A percentile compares a stretch with the other conserved stretches of the same genome.
Conservation (phyloP, 2,797 vertebrate species). For the Microctenopoma lineatum region DNA sequence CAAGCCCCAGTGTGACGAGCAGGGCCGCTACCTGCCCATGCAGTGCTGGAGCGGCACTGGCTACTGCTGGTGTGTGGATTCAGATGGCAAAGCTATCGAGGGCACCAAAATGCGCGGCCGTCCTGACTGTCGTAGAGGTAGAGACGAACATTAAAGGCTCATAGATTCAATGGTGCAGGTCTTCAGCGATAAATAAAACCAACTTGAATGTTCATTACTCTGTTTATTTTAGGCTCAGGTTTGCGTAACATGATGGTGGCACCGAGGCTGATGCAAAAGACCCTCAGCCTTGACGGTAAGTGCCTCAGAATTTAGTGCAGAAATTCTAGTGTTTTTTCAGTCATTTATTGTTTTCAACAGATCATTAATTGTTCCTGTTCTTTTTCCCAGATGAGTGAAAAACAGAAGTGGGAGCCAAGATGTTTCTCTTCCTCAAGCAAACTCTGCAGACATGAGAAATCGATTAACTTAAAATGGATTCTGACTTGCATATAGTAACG, state of each 20-base stretch:
- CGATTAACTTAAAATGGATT: not conserved
- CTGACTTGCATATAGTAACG: not conserved
- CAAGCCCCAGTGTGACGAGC: conserved; percentile 87
- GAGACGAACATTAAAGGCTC: not conserved
- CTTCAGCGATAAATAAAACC: not conserved
- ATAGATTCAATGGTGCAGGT: not conserved
- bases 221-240: not conserved
- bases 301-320: not conserved
- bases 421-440: conserved; percentile 6
- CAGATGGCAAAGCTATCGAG: conserved; percentile 81
- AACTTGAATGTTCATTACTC: not conserved
- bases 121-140: conserved; percentile 66
- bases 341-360: not conserved
- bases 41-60: conserved; percentile 90
- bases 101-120: conserved; percentile 77
- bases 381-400: conserved; percentile 53
- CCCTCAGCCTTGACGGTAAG: conserved; percentile 38
- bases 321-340: not conserved
- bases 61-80: conserved; percentile 94
- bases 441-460: conserved; percentile 12
- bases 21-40: conserved; percentile 87
- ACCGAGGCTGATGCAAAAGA: conserved; percentile 54
- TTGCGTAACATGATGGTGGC: conserved; percentile 5
- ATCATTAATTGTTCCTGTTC: conserved; percentile 19
- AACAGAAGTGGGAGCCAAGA: not conserved